phyloP scores from a whole-genome alignment of 2,113 vertebrate species.

The Dipodomys stephensi region DNA sequence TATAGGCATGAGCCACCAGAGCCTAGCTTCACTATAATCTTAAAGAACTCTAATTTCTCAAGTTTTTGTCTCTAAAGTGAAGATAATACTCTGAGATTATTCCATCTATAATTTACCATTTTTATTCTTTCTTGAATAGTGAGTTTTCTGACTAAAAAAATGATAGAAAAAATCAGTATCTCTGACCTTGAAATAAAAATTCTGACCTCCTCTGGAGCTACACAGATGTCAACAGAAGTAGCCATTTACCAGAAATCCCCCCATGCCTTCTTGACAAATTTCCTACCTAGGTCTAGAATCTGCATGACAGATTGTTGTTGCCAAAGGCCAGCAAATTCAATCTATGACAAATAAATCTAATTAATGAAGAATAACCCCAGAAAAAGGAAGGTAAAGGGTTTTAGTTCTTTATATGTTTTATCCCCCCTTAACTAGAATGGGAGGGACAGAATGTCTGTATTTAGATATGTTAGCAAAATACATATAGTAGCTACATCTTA shows the following conservation, averaged over 20 bases:
- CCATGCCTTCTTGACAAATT: slow-evolving; percentile 1
- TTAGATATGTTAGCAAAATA: background rate
- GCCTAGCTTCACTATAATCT: background rate
- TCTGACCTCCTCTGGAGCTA: background rate
- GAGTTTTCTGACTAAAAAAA: background rate
- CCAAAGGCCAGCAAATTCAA: slow-evolving; percentile 18
- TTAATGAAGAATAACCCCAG: background rate
- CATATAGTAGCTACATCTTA: background rate
- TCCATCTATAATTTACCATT: background rate
- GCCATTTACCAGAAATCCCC: background rate
- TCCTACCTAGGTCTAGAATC: background rate
- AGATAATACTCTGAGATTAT: background rate
- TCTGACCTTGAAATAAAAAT: slow-evolving; percentile 51
- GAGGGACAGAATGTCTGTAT: background rate
- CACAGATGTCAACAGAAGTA: background rate
- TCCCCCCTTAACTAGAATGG: background rate
- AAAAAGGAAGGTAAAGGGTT: background rate
- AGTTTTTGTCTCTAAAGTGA: background rate
- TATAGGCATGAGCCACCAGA: too few relatives aligned
- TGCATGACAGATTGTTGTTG: background rate
- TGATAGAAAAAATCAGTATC: slow-evolving; percentile 36
- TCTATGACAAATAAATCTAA: background rate
- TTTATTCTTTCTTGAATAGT: background rate
- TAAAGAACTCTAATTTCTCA: background rate
- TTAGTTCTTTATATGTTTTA: background rate